A percentile compares a stretch with the other conserved stretches of the same genome.
Evolutionary conservation across 1,140 invertebrate species (phyloP).

Genomic region (Tribolium madens): DNA sequence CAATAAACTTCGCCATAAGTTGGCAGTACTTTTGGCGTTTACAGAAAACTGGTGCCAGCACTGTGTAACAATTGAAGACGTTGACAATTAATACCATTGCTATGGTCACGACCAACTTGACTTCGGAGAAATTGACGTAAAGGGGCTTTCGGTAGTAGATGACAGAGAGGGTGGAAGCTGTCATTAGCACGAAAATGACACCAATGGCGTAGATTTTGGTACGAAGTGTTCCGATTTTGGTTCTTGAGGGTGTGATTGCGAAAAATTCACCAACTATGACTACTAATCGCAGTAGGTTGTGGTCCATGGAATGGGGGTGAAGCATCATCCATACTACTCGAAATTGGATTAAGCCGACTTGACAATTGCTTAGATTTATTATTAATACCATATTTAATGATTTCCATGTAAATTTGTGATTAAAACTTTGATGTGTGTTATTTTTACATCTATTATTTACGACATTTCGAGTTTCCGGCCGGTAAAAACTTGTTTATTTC

Average conservation of each 20-base stretch:
- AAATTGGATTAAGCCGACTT: too few species aligned
- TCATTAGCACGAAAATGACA: background rate
- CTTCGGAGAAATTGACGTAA: background rate
- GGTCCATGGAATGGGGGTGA: background rate
- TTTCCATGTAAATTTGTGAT: background rate
- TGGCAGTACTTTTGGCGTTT: background rate
- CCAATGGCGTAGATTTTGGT: background rate
- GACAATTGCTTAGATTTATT: too few species aligned
- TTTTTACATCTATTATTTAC: background rate
- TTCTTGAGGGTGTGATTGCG: background rate
- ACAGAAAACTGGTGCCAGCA: background rate
- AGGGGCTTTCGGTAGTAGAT: constrained; percentile 5
- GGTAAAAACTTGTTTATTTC: background rate
- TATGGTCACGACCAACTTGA: constrained; percentile 1
- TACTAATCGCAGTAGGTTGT: background rate
- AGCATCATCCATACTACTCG: too few species aligned
- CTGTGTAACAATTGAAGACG: constrained; percentile 25
- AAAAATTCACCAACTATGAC: background rate
- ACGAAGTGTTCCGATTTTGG: background rate
- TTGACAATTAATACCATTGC: background rate
- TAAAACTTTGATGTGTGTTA: background rate
- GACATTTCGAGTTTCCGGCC: background rate
- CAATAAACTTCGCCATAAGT: background rate
- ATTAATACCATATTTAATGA: background rate
- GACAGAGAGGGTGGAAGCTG: background rate